A percentile compares a stretch with the other conserved stretches of the same genome.
Evolutionary conservation across 2,113 vertebrate species (phyloP).

Genomic region (Sialia sialis): DNA sequence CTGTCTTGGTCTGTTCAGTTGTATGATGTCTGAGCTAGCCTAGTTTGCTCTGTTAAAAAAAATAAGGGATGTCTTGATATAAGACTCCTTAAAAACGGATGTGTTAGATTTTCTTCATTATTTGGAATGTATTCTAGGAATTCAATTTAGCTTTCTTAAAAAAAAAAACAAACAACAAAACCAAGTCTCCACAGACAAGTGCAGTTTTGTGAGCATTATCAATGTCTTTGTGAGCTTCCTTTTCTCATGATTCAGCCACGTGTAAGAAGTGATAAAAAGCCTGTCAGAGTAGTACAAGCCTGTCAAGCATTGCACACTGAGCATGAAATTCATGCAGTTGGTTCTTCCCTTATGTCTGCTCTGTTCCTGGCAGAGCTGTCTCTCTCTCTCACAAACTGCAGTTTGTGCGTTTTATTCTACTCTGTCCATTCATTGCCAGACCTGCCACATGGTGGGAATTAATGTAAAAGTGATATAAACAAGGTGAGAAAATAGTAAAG

Average conservation of each 20-base stretch:
- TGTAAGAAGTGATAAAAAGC: neutral
- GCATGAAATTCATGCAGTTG: neutral
- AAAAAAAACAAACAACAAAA: no score
- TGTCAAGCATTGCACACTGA: conserved; percentile 9
- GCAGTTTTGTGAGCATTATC: neutral
- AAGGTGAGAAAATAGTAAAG: neutral
- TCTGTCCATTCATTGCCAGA: neutral
- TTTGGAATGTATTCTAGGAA: neutral
- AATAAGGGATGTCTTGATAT: neutral
- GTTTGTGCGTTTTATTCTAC: neutral
- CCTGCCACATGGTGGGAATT: neutral
- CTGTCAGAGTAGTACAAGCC: neutral
- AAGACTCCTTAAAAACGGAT: neutral
- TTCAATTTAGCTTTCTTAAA: neutral
- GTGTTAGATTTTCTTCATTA: neutral
- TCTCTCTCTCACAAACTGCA: neutral
- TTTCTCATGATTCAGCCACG: neutral
- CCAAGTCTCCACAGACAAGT: neutral
- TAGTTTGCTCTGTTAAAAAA: neutral
- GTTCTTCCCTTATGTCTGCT: conserved; percentile 2
- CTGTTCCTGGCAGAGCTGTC: neutral
- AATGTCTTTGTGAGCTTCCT: neutral
- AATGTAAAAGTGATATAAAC: neutral
- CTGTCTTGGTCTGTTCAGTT: neutral
- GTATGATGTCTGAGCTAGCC: accelerated